Evolutionary conservation across 2,113 vertebrate species (phyloP), one percentile per base, ranked within the genome.

Genomic region (Oxyruncus cristatus): DNA sequence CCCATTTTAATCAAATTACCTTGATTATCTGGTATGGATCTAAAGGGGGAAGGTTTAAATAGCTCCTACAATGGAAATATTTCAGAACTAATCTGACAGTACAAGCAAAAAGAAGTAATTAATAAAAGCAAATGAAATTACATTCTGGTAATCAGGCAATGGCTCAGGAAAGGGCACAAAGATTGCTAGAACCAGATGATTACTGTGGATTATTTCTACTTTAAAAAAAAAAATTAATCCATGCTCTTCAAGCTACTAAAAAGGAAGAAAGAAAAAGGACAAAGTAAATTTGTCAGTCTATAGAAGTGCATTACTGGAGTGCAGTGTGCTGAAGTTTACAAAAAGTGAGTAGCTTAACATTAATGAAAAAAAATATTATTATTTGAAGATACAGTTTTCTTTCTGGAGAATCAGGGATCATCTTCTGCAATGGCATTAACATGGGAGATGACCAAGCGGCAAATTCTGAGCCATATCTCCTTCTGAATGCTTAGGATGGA

Each of bases 111-210:
- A 90, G 19, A 76, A 58, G n/a, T 68, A 93, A 89, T 90, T 61
- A 96, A 96, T 93, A 91, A 95, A 93, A 97, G 72, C 47, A 96
- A 97, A 97, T 92, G 42, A 93, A 97, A 96, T 96, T 96, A 86
- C 30, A 83, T 50, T 63, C 50, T 75, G 47, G 24, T 86, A 87
- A 94, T 86, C 28, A 92, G 75, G 55, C 83, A 96, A 88, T 15
- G 42, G 52, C 46, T 92, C 46, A 46, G 65, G 27, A 93, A 76
- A 75, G 76, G 79, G 26, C 42, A 94, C 19, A 90, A 80, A 86
- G 79, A 58, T 32, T 33, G 14, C 16, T 62, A 71, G 47, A 84
- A 70, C 42, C 63, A 94, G n/a, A 47, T 81, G 66, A 93, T 85
- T 94, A 91, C 41, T 70, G 56, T 80, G 66, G 44, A 76, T 68